A percentile compares a stretch with the other conserved stretches of the same genome.
phyloP scores from a whole-genome alignment of 2,888 invertebrate species.

The Drosophila tanythrix region DNA sequence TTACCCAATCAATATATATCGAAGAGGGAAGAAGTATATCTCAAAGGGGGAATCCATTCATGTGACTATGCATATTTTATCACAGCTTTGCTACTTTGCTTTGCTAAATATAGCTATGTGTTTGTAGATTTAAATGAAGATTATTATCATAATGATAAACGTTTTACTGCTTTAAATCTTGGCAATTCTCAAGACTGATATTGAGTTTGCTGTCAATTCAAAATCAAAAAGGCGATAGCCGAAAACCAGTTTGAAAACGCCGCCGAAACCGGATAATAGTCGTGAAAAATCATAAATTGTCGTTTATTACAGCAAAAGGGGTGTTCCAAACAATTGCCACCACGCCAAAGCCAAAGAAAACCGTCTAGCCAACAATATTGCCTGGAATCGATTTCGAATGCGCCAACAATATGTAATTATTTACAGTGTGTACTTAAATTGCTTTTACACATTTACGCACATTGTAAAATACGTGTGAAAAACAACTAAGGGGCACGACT shows the following conservation, averaged over 20 bases:
- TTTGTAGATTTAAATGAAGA: not conserved
- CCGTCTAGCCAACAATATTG: constrained; percentile 2
- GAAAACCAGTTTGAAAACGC: constrained; percentile 55
- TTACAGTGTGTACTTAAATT: not conserved
- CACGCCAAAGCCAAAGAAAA: constrained; percentile 13
- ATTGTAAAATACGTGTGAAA: not conserved
- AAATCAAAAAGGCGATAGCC: constrained; percentile 7
- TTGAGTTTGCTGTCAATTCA: constrained; percentile 51
- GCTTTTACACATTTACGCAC: not conserved
- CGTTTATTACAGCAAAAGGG: constrained; percentile 22
- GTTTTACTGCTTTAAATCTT: not conserved
- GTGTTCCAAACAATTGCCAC: constrained; percentile 18
- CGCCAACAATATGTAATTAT: constrained; percentile 4
- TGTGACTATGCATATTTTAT: not conserved
- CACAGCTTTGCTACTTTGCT: not conserved
- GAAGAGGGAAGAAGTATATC: not conserved
- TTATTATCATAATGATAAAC: not conserved
- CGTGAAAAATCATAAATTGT: constrained; percentile 31
- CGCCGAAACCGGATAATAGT: constrained; percentile 21
- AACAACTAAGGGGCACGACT: not conserved
- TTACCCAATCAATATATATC: not conserved
- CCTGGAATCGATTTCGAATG: not conserved
- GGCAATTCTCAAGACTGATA: constrained; percentile 33
- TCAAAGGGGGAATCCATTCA: not conserved
- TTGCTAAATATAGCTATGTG: not conserved